phyloP scores from a whole-genome alignment of 1,140 invertebrate species.

The Lineus longissimus region DNA sequence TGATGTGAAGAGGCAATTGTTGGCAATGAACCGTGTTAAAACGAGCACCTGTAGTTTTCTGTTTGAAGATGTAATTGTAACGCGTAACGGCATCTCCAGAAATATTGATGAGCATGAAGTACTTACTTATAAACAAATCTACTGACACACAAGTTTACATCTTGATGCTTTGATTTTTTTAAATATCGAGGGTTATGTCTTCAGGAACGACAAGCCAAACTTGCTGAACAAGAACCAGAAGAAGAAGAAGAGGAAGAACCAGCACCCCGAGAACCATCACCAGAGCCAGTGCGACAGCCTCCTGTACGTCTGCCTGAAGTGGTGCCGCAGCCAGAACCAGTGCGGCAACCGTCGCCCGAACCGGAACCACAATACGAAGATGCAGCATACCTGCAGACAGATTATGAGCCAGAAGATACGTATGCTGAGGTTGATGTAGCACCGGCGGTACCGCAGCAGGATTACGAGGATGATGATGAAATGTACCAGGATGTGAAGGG shows the following conservation, averaged over 20 bases:
- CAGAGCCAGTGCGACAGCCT: conserved; percentile 2
- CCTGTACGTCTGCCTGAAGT: not conserved
- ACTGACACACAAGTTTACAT: too few species aligned
- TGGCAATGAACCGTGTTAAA: too few species aligned
- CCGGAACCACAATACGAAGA: not conserved
- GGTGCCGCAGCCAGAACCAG: not conserved
- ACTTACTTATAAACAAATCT: too few species aligned
- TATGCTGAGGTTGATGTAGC: conserved; percentile 10
- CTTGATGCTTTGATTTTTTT: too few species aligned
- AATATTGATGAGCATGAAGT: too few species aligned
- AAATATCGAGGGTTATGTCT: too few species aligned
- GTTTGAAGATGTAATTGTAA: too few species aligned
- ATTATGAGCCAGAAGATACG: conserved; percentile 13
- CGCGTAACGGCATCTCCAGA: too few species aligned
- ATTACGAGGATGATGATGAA: conserved; percentile 17
- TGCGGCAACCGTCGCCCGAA: not conserved
- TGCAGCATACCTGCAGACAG: not conserved
- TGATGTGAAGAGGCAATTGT: too few species aligned
- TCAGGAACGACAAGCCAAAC: conserved; percentile 8
- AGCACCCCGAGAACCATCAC: conserved; percentile 9
- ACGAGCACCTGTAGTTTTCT: too few species aligned
- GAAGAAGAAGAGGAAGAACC: conserved; percentile 33
- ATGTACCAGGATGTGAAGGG: conserved; percentile 13
- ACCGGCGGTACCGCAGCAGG: conserved; percentile 1
- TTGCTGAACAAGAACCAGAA: conserved; percentile 28